Evolutionary conservation across 2,888 invertebrate genomes (phyloP).

Genomic region (Drosophila diplacantha): DNA sequence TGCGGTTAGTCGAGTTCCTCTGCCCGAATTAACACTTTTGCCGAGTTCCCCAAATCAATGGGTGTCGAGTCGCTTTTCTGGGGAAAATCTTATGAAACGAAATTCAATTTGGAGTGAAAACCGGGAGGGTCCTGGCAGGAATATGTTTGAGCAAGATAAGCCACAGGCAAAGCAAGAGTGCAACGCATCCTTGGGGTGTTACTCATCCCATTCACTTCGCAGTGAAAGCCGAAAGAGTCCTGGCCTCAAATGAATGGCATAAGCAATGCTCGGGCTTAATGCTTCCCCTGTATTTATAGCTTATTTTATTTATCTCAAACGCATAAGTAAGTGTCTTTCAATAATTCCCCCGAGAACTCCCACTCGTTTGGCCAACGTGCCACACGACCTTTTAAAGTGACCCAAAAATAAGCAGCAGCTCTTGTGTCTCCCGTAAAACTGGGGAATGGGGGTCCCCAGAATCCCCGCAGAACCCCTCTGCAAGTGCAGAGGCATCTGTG

Average conservation of each 20-base stretch:
- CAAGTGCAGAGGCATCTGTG: slow-evolving; percentile 47
- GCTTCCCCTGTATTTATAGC: neutral
- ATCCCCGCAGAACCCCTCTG: neutral
- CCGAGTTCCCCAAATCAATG: slow-evolving; percentile 15
- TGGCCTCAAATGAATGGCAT: neutral
- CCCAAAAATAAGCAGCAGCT: slow-evolving; percentile 1
- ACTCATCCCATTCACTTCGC: neutral
- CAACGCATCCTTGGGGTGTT: too few species aligned
- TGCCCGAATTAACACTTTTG: slow-evolving; percentile 12
- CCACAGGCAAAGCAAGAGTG: too few species aligned
- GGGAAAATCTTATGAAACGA: neutral
- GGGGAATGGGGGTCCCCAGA: neutral
- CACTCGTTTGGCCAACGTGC: neutral
- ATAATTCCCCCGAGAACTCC: neutral
- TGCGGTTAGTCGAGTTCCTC: slow-evolving; percentile 7
- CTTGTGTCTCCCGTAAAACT: neutral
- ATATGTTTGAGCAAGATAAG: neutral
- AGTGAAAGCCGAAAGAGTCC: neutral
- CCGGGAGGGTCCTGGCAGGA: neutral
- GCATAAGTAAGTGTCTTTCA: neutral
- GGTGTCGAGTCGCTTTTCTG: neutral
- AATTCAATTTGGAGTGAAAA: neutral
- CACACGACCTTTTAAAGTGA: neutral
- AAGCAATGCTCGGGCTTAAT: neutral
- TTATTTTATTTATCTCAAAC: neutral